A percentile compares a stretch with the other conserved stretches of the same genome.
phyloP scores from a whole-genome alignment of 2,888 invertebrate genomes.

The Metallyticus violacea region DNA sequence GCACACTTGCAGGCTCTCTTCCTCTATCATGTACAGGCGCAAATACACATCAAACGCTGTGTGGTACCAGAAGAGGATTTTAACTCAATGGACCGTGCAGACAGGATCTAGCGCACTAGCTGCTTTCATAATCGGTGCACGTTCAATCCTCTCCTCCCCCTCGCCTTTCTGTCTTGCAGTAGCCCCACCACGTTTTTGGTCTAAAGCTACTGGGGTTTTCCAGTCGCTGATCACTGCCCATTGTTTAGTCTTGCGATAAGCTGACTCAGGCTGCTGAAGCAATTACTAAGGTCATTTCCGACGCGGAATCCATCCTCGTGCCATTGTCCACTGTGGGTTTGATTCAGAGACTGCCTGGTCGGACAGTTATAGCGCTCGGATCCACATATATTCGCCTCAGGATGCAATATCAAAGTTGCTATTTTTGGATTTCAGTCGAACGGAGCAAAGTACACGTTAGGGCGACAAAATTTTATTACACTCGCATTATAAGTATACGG shows the following conservation, averaged over 20 bases:
- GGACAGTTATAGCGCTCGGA: not conserved
- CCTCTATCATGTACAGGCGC: too few relatives aligned
- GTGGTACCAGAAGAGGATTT: not conserved
- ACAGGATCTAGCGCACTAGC: not conserved
- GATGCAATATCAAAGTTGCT: not conserved
- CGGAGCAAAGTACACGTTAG: not conserved
- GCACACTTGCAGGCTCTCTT: too few relatives aligned
- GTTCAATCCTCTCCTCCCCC: not conserved
- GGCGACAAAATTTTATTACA: too few relatives aligned
- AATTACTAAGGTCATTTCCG: conserved; percentile 11
- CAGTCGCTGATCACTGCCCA: conserved; percentile 5
- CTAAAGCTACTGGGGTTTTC: not conserved
- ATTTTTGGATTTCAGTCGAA: not conserved
- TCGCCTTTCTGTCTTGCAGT: not conserved
- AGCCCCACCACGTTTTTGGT: not conserved
- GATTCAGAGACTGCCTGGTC: not conserved
- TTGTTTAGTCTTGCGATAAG: conserved; percentile 6
- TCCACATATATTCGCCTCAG: not conserved
- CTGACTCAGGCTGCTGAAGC: not conserved
- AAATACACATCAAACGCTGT: not conserved
- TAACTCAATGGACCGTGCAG: not conserved
- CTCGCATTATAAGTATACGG: too few relatives aligned
- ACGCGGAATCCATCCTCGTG: not conserved
- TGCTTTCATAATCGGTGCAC: not conserved
- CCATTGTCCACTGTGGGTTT: not conserved